A percentile compares a stretch with the other conserved stretches of the same genome.
These are phyloP conservation scores for Andrena minutula DNA, from an alignment of 2,888 invertebrate species.

Conservation along the genomic window DNA sequence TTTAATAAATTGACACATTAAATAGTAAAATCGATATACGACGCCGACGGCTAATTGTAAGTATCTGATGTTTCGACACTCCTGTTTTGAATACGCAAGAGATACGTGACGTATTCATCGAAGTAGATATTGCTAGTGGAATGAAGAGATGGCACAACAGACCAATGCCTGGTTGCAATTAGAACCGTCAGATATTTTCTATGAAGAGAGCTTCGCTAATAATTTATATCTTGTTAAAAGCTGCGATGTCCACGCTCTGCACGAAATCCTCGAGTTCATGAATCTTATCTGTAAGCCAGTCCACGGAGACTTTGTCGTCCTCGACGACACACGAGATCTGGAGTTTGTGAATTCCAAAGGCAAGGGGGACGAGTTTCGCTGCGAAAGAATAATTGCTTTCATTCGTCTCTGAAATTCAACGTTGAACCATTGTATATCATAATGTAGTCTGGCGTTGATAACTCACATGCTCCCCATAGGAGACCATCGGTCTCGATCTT, in stretches of 20 bases:
- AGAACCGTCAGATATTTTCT: conserved; percentile 57
- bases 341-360: conserved; percentile 96
- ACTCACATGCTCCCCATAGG: conserved; percentile 94
- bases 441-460: background rate
- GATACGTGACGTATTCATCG: conserved; percentile 28
- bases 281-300: conserved; percentile 94
- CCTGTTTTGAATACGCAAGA: conserved; percentile 20
- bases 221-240: conserved; percentile 96
- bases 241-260: conserved; percentile 97
- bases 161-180: conserved; percentile 64
- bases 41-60: conserved; percentile 18
- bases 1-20: conserved; percentile 41
- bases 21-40: conserved; percentile 28
- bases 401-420: background rate
- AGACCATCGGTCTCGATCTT: conserved; percentile 93
- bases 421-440: background rate
- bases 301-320: conserved; percentile 97
- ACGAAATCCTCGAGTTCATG: conserved; percentile 94
- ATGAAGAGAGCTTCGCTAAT: conserved; percentile 39
- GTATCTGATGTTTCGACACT: conserved; percentile 22
- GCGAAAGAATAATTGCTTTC: conserved; percentile 71
- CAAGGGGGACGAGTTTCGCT: conserved; percentile 95
- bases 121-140: conserved; percentile 76
- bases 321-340: conserved; percentile 97
- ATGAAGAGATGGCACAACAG: conserved; percentile 75